Conservation (phyloP, 2,113 vertebrate genomes). For the Nasalis larvatus region DNA sequence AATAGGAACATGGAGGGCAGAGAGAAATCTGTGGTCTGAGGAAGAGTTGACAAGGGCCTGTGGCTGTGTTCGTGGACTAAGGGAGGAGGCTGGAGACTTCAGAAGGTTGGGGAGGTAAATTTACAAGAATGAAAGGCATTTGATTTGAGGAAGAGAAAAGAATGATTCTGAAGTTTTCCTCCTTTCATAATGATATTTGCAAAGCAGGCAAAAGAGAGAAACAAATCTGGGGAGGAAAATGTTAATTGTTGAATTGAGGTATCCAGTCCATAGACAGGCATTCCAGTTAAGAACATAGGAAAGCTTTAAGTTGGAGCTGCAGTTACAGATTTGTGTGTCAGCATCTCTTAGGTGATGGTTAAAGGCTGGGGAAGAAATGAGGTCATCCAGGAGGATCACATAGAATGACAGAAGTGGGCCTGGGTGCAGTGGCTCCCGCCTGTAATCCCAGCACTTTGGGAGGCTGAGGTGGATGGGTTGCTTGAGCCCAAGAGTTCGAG, state of each 20-base stretch:
- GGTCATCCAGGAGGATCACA: background rate
- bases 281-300: background rate
- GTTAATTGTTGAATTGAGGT: too few species aligned
- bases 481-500: too few species aligned
- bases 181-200: background rate
- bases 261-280: accelerated
- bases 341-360: background rate
- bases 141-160: background rate
- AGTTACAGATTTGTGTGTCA: background rate
- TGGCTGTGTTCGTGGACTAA: accelerated
- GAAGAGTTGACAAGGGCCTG: background rate
- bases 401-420: background rate
- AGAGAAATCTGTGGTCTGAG: background rate
- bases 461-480: too few species aligned
- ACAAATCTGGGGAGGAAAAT: background rate
- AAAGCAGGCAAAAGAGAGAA: background rate
- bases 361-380: background rate
- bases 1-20: background rate
- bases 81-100: background rate
- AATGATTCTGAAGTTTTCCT: background rate
- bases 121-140: background rate
- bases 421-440: too few species aligned
- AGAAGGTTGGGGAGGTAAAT: background rate
- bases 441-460: too few species aligned
- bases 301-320: background rate